These are phyloP conservation scores for Xenopus petersii DNA, from an alignment of 2,797 vertebrate species.

Conservation along the genomic window DNA sequence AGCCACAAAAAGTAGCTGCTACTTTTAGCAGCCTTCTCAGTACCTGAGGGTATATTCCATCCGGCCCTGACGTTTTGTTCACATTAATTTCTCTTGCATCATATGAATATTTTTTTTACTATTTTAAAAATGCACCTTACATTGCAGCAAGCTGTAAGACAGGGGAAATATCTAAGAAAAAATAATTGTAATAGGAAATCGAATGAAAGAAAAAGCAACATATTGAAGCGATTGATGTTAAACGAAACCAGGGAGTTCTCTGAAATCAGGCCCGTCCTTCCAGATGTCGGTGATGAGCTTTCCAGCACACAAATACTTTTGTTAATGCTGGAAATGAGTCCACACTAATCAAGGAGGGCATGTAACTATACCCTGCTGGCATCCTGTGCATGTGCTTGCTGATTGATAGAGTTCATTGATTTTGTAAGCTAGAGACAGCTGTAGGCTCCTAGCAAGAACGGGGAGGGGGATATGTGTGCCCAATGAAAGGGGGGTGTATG, in stretches of 20 bases:
- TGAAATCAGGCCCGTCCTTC: conserved; percentile 37
- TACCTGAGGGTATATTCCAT: too few relatives aligned
- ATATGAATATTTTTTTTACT: too few relatives aligned
- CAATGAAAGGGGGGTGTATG: not conserved
- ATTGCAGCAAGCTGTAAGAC: conserved; percentile 2
- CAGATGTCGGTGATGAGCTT: conserved; percentile 46
- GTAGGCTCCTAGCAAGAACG: conserved; percentile 20
- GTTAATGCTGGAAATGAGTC: conserved; percentile 41
- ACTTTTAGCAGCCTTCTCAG: too few relatives aligned
- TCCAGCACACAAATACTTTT: conserved; percentile 43
- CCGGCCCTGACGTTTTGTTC: too few relatives aligned
- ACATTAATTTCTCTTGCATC: too few relatives aligned
- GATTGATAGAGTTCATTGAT: conserved; percentile 29
- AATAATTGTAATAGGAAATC: conserved; percentile 17
- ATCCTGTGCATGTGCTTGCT: conserved; percentile 13
- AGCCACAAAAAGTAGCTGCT: too few relatives aligned
- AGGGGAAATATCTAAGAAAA: not conserved
- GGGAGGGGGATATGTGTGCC: conserved; percentile 5
- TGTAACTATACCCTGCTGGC: conserved; percentile 45
- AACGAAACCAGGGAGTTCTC: not conserved
- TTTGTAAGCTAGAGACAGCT: conserved; percentile 34
- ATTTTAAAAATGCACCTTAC: too few relatives aligned
- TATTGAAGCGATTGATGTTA: conserved; percentile 42
- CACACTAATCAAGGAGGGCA: conserved; percentile 35
- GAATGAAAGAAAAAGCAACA: conserved; percentile 18